Base-by-base conservation (phyloP, 2,113 vertebrate genomes). In the Atherinomorus stipes region DNA sequence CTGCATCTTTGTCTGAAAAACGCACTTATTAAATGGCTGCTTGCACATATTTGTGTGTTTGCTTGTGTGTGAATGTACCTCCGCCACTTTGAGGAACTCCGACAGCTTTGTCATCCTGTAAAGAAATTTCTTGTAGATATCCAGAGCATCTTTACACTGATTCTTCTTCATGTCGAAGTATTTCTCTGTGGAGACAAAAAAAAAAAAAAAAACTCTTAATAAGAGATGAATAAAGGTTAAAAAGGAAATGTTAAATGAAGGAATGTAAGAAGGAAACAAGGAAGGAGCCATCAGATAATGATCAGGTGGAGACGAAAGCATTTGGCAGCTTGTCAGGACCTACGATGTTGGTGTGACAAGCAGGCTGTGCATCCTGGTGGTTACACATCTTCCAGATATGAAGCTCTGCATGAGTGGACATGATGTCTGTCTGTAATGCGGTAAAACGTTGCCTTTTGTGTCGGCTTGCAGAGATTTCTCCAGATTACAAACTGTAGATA, bases 111-210 rank as follows among this genome's bases (percentile, higher is more conserved):
- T 94, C 93, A 94, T 94, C 83, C 93, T 90, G 90, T 86, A 93
- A 21, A 94, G 93, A 70, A 94, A 94, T 70, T 94, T 94, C 88
- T 94, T 94, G 80, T 94, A 94, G 87, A 94, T 94, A 65, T 94
- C 93, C 86, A 94, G 67, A n/a, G 93, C 93, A 4, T 94, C 93
- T 91, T 94, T 94, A 80, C 93, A 93, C 85, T 94, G 93, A 77
- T 91, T 93, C 84, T 94, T 94, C 89, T 94, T 94, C 93, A 94
- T 93, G 90, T 94, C 93, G 62, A 94, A 94, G 84, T 94, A 94
- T 88, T 94, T 94, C 80, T 94, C 93, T 94, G 53, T 1, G 4
- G 50, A 69, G 10, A 78, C 52, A 71, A 47, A 57, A 31, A 23
- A 52, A 15, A 34, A 25, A 3, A 11, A 15, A 4, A 31, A 19